A percentile compares a stretch with the other conserved stretches of the same genome.
Evolutionary conservation across 2,888 invertebrate species (phyloP).

Genomic region (Heliconius sara): DNA sequence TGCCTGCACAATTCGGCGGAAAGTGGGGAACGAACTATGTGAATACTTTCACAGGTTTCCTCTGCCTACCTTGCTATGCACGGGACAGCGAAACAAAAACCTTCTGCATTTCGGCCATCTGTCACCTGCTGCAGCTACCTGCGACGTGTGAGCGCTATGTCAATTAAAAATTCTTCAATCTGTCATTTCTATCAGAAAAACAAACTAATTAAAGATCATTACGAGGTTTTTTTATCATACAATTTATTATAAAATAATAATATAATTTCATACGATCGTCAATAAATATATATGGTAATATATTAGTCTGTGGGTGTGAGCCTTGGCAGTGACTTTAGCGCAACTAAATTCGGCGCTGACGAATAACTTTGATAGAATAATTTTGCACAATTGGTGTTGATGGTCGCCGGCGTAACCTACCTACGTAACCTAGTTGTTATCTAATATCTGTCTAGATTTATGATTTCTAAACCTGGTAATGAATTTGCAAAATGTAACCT

Average conservation of each 20-base stretch:
- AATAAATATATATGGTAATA: background rate
- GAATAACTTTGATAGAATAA: slow-evolving; percentile 41
- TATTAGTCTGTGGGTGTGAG: background rate
- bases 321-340: slow-evolving; percentile 28
- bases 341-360: slow-evolving; percentile 41
- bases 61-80: too few species aligned
- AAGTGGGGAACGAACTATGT: too few species aligned
- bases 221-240: too few species aligned
- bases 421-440: background rate
- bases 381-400: slow-evolving; percentile 39
- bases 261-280: background rate
- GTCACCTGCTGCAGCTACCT: slow-evolving; percentile 17
- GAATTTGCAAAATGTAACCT: background rate
- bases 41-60: too few species aligned
- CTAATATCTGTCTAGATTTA: slow-evolving; percentile 7
- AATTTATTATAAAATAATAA: background rate
- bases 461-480: background rate
- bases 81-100: background rate
- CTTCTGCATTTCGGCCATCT: slow-evolving; percentile 5
- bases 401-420: background rate
- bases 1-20: too few species aligned
- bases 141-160: background rate
- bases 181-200: background rate
- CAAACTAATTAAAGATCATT: too few species aligned
- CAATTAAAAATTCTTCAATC: too few species aligned